phyloP scores from a whole-genome alignment of 1,140 invertebrate genomes.

The Harlomillsia oculata region DNA sequence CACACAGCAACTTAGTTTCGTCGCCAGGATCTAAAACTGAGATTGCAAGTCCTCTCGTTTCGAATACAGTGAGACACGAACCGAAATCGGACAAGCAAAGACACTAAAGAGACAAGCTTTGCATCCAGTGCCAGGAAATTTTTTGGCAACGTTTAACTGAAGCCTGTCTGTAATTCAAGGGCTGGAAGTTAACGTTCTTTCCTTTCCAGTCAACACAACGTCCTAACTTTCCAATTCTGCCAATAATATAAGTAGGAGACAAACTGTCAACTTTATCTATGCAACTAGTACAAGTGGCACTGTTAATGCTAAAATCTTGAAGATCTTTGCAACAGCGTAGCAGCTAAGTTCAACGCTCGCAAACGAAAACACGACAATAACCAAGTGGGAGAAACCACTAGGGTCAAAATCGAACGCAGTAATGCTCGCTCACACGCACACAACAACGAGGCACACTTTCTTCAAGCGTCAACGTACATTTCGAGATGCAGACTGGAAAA shows the following conservation, averaged over 20 bases:
- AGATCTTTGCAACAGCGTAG: not conserved
- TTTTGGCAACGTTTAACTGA: slow-evolving; percentile 7
- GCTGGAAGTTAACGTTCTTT: too few relatives aligned
- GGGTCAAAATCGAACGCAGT: slow-evolving; percentile 8
- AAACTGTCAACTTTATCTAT: not conserved
- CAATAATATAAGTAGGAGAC: not conserved
- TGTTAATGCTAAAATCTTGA: not conserved
- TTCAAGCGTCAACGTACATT: not conserved
- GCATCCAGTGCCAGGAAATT: slow-evolving; percentile 7
- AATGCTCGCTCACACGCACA: slow-evolving; percentile 1
- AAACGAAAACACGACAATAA: not conserved
- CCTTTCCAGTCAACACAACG: not conserved
- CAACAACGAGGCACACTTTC: not conserved
- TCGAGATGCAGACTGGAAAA: not conserved
- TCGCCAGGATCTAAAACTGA: too few relatives aligned
- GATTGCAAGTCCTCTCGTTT: too few relatives aligned
- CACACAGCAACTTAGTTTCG: too few relatives aligned
- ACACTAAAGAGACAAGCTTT: too few relatives aligned
- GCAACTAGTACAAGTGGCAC: not conserved
- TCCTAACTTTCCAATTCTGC: slow-evolving; percentile 6
- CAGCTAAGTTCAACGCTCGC: not conserved
- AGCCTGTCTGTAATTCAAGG: slow-evolving; percentile 5
- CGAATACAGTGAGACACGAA: too few relatives aligned
- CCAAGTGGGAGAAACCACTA: slow-evolving; percentile 3
- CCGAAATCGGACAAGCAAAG: too few relatives aligned